Base-by-base conservation (phyloP, 2,797 vertebrate genomes). In the Pyrocephalus nanus region DNA sequence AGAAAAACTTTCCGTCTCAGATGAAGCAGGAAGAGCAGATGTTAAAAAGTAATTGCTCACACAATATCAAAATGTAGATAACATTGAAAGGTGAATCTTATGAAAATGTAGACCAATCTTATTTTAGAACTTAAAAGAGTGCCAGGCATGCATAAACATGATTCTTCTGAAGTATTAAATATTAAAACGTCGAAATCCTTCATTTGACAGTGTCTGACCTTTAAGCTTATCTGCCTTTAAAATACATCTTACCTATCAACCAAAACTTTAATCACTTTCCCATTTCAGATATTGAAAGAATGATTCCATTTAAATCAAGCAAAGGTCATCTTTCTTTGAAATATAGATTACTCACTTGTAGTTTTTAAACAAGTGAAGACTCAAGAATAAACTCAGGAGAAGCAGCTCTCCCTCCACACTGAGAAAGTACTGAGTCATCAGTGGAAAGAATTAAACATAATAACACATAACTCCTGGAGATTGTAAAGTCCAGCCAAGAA, bases 321-420 rank as follows among this genome's bases (percentile, higher is more conserved):
- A 98, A 98, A 98, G 97, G 97, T 98, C 97, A 98, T 97, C 92
- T 90, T 97, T 96, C 96, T 98, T 98, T 97, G 97, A 98, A 97
- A 97, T 97, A 97, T 86, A 97, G 95, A 97, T 98, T 97, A 97
- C 95, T 95, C 81, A 96, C 81, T 80, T 94, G 71, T 51, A 95
- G 64, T 92, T 92, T 97, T 96, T 94, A 85, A 96, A 96, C 86
- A 96, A 93, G 36, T 62, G 54, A 36, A 64, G 50, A 91, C 83
- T 94, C 72, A 40, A 96, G 77, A 96, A 91, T 42, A 95, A 97
- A 97, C 89, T 93, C 42, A 75, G 79, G 86, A 94, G 70, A 90
- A 72, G 47, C 51, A 86, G 47, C 9, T 53, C 26, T 62, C 51
- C 88, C 70, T 62, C 22, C 6, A 50, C 27, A 75, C 48, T 96